These are phyloP conservation scores for Semotilus atromaculatus DNA, from an alignment of 2,797 vertebrate genomes.

Conservation along the genomic window DNA sequence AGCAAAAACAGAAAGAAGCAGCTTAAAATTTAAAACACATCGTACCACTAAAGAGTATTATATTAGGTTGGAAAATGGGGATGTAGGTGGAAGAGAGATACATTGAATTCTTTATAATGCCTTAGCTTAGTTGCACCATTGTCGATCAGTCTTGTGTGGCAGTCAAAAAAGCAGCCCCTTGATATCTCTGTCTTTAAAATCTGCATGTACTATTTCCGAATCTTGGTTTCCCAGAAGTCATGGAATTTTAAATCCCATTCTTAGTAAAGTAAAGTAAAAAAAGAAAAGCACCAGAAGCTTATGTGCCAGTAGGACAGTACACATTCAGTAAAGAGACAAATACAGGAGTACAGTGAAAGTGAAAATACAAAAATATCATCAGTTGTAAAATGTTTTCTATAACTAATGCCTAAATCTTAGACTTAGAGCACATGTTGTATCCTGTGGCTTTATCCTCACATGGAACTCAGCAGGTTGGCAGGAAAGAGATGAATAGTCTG, in stretches of 20 bases:
- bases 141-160: background rate
- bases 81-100: background rate
- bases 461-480: slow-evolving; percentile 83
- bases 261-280: background rate
- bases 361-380: slow-evolving; percentile 9
- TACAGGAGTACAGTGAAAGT: background rate
- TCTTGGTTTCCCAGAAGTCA: slow-evolving; percentile 38
- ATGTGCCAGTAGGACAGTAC: background rate
- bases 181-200: slow-evolving; percentile 42
- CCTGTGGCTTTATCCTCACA: slow-evolving; percentile 79
- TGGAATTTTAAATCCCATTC: slow-evolving; percentile 18
- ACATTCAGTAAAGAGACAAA: background rate
- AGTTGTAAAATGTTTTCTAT: slow-evolving; percentile 23
- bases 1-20: slow-evolving; percentile 38
- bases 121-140: background rate
- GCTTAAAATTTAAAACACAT: slow-evolving; percentile 46
- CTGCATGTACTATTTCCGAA: slow-evolving; percentile 40
- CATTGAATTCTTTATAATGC: background rate
- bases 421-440: slow-evolving; percentile 46
- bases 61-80: slow-evolving; percentile 33
- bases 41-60: slow-evolving; percentile 25
- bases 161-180: slow-evolving; percentile 9
- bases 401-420: slow-evolving; percentile 19
- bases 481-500: slow-evolving; percentile 81
- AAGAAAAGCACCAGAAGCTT: background rate